These are phyloP conservation scores for Eretmocerus hayati DNA, from an alignment of 2,888 invertebrate species.

Conservation along the genomic window DNA sequence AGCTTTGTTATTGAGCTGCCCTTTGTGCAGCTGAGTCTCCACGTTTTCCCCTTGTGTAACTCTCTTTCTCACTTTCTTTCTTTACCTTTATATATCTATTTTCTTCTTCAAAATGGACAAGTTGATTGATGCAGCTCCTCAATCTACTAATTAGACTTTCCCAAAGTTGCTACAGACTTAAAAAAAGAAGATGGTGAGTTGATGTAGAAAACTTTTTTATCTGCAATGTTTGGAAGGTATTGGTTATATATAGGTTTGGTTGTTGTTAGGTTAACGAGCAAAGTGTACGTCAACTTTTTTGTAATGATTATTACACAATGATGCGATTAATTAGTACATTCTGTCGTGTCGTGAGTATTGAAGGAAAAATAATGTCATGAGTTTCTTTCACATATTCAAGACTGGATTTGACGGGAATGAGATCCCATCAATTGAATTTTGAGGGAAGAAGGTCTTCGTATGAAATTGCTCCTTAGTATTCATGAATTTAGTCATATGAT, in stretches of 20 bases:
- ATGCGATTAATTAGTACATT: no score
- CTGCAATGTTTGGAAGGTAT: background rate
- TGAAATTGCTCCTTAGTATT: no score
- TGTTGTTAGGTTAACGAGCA: slow-evolving; percentile 12
- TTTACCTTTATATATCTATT: slow-evolving; percentile 1
- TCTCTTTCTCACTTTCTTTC: background rate
- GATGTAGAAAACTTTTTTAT: slow-evolving; percentile 1
- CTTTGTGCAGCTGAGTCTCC: background rate
- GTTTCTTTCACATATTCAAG: no score
- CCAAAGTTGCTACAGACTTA: slow-evolving; percentile 1
- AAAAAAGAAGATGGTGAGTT: no score
- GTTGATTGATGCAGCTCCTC: slow-evolving; percentile 13
- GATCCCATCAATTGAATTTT: no score
- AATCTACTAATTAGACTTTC: slow-evolving; percentile 13
- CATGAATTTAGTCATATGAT: no score
- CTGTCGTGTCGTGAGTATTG: no score
- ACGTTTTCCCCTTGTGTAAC: background rate
- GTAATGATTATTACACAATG: no score
- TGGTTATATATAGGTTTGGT: slow-evolving; percentile 2
- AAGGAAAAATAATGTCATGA: no score
- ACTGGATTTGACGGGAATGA: no score
- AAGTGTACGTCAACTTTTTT: no score
- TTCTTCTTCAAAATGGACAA: background rate
- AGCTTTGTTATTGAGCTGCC: slow-evolving; percentile 2
- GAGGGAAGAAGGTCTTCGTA: no score